Percentiles rank a stretch among this genome's conserved stretches.
Evolutionary conservation across 2,113 vertebrate genomes (phyloP).

Genomic region (Seriola dumerili): DNA sequence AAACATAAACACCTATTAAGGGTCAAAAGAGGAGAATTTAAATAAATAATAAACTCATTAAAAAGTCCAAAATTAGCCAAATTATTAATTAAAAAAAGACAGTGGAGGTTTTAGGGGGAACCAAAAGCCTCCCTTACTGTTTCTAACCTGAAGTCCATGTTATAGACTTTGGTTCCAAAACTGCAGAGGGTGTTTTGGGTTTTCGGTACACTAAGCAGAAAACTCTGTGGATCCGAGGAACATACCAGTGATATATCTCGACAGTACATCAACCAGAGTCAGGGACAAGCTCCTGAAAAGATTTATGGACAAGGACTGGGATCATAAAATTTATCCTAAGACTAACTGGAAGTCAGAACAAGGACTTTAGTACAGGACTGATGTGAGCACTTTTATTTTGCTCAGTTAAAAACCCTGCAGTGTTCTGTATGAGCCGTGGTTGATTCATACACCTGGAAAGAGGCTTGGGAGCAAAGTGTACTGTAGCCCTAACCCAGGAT

Average conservation of each 20-base stretch:
- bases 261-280: neutral
- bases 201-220: neutral
- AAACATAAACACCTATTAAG: no score
- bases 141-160: neutral
- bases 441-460: no score
- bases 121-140: no score
- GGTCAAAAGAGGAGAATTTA: no score
- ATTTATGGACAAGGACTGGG: neutral
- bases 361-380: neutral
- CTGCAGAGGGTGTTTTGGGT: neutral
- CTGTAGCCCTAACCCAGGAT: no score
- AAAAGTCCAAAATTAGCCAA: no score
- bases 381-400: neutral
- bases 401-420: neutral
- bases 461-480: no score
- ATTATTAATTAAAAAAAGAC: no score
- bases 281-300: slow-evolving; percentile 4
- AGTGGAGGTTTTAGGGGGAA: neutral
- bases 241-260: neutral
- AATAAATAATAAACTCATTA: neutral
- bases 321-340: slow-evolving; percentile 4
- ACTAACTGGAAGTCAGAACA: neutral
- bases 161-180: neutral
- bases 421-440: neutral
- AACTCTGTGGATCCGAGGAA: neutral